Evolutionary conservation across 64 coral and sea anemone genomes (phyloP), one percentile per base, ranked within the genome.

Genomic region (Anthopleura sola): DNA sequence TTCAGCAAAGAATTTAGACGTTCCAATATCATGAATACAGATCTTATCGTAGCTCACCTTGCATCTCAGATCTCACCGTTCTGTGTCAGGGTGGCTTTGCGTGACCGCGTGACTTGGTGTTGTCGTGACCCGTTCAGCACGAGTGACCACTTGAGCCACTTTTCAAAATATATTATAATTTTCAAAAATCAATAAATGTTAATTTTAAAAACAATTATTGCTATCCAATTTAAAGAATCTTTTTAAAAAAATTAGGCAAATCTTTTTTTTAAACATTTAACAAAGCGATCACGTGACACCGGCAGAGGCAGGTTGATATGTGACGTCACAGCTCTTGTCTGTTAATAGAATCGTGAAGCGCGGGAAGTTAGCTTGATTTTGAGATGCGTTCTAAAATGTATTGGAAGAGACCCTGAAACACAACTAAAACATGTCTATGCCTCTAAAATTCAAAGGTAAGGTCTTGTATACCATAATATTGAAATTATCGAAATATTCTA

Each of bases 371-470:
- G 66, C 1, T 66, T 14, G n/a, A 1, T 34, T 17, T 15, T 5
- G 66, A 62, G 26, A 34, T 71, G 66, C 0, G 31, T 12, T 28
- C 6, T 62, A 71, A 34, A 34, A 71, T 71, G 26, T 71, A 71
- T 10, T 24, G 58, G 58, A 36, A 31, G 66, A 34, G 14, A 28
- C 31, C 66, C 28, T 71, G 13, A 71, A 71, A 32, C 29, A 71
- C n/a, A 5, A 11, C 0, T 2, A 6, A 11, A 23, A 47, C 19
- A 79, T 79, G 76, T 46, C 76, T n/a, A 3, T 79, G 19, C 76
- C 76, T 7, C 24, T 79, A 24, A 37, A 79, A 44, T 79, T 79
- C 31, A 79, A 79, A 48, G 76, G 76, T 79, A 79, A 79, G 76
- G 19, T 12, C 21, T 17, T 24, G 24, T 40, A 3, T 32, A 34